Percentiles rank a stretch among this genome's conserved stretches.
These are phyloP conservation scores for Norana najaformis DNA, from an alignment of 2,888 invertebrate species.

Conservation along the genomic window DNA sequence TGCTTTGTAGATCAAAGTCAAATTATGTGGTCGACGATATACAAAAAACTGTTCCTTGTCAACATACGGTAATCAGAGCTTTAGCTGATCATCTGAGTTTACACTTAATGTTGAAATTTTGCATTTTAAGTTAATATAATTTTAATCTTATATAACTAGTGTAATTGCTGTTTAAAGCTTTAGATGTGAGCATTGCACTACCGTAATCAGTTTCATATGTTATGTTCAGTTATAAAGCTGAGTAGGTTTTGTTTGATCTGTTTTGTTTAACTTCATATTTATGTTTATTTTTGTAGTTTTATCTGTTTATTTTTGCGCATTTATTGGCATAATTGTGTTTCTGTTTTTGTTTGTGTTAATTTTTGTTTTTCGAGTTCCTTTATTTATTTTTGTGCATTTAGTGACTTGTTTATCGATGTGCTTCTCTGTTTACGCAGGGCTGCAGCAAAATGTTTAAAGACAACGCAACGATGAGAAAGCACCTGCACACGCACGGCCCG, in stretches of 20 bases:
- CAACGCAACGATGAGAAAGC: slow-evolving; percentile 95
- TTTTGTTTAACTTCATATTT: no score
- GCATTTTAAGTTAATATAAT: no score
- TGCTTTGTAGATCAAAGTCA: neutral
- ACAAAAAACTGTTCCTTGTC: neutral
- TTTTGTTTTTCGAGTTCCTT: neutral
- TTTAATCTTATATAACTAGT: no score
- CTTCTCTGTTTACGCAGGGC: slow-evolving; percentile 66
- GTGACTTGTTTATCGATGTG: neutral
- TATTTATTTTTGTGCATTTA: neutral
- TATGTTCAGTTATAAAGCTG: no score
- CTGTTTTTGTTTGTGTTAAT: neutral
- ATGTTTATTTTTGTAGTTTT: no score
- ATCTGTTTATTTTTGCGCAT: no score
- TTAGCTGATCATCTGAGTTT: neutral
- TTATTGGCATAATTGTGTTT: no score
- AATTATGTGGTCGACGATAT: neutral
- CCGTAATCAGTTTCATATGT: no score
- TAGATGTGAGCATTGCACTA: no score
- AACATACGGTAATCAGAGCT: neutral
- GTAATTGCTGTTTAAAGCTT: no score
- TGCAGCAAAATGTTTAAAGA: slow-evolving; percentile 96
- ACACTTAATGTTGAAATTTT: no score
- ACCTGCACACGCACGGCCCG: slow-evolving; percentile 94
- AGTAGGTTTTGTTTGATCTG: no score